phyloP scores from a whole-genome alignment of 2,888 invertebrate species.

The Cordilura impudica region DNA sequence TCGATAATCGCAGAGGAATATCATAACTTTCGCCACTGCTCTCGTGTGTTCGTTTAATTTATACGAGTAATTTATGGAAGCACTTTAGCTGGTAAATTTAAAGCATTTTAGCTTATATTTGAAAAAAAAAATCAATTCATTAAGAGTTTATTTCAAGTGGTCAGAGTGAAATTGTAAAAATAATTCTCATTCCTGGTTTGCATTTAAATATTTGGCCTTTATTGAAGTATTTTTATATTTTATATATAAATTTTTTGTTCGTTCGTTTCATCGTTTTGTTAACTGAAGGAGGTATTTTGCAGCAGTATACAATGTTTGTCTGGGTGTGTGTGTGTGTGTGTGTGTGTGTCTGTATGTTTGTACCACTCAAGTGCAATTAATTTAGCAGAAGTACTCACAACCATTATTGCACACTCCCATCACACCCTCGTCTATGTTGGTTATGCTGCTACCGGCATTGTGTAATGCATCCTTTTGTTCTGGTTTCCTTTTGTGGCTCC shows the following conservation, averaged over 20 bases:
- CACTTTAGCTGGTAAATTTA: slow-evolving; percentile 5
- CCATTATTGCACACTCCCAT: slow-evolving; percentile 39
- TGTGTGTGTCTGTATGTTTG: slow-evolving; percentile 10
- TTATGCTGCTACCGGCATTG: slow-evolving; percentile 49
- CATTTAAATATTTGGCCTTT: slow-evolving; percentile 10
- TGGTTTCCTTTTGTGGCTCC: slow-evolving; percentile 52
- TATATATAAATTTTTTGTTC: neutral
- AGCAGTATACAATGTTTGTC: neutral
- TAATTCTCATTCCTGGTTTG: neutral
- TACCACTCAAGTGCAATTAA: slow-evolving; percentile 63
- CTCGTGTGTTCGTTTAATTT: too few species aligned
- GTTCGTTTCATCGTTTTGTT: neutral
- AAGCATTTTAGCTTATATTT: neutral
- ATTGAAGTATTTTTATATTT: slow-evolving; percentile 5
- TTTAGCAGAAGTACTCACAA: slow-evolving; percentile 63
- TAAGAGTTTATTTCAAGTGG: slow-evolving; percentile 15
- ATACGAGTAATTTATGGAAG: neutral
- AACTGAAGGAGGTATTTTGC: neutral
- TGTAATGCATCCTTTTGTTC: slow-evolving; percentile 61
- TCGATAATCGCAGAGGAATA: too few species aligned
- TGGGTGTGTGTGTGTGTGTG: neutral
- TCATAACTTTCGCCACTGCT: too few species aligned
- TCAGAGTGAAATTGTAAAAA: slow-evolving; percentile 3
- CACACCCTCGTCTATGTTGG: slow-evolving; percentile 28
- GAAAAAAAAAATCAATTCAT: slow-evolving; percentile 7